Evolutionary conservation across 1,140 invertebrate species (phyloP), one percentile per base, ranked within the genome.

Genomic region (Atta texana): DNA sequence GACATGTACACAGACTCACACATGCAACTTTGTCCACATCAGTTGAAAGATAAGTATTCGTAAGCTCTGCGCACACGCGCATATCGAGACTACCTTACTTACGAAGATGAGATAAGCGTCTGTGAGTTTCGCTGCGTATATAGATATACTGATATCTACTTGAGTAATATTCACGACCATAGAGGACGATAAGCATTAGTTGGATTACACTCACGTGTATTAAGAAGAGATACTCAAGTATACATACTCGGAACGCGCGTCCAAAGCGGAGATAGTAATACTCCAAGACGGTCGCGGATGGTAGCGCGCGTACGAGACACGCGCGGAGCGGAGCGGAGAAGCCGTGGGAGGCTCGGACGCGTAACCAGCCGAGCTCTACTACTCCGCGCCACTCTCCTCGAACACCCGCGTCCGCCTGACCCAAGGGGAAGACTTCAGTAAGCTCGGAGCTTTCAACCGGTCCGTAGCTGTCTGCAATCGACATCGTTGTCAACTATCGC

Each of bases 381-480:
- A 44, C 39, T 55, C 82, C 24, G 66, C 68, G 51, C 51, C 8
- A 8, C 64, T 5, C 51, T 16, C 39, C 71, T 69, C 61, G 10
- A 31, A 53, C 75, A 78, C 84, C 64, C 68, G 28, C 51, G 77
- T 31, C 64, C 44, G 80, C 80, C 80, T 84, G 72, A 71, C 59
- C 74, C 51, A 66, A 80, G 75, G 80, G 64, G 85, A 66, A 86
- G 63, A 86, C 85, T 89, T 93, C 92, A 93, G 92, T 93, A 92
- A 93, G 92, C 92, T 92, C 89, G 80, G 88, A 93, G 92, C 92
- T 93, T 93, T 91, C 87, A 75, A 75, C 61, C 90, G 88, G 89
- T 91, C 53, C 86, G 87, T 21, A 31, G 34, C 21, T 5, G 68
- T 44, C 31, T 76, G 75, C 71, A 34, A 6, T 31, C 61, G 21